Percentiles rank a stretch among this genome's conserved stretches.
These are phyloP conservation scores for Setophaga kirtlandii DNA, from an alignment of 2,113 vertebrate genomes.

Conservation along the genomic window DNA sequence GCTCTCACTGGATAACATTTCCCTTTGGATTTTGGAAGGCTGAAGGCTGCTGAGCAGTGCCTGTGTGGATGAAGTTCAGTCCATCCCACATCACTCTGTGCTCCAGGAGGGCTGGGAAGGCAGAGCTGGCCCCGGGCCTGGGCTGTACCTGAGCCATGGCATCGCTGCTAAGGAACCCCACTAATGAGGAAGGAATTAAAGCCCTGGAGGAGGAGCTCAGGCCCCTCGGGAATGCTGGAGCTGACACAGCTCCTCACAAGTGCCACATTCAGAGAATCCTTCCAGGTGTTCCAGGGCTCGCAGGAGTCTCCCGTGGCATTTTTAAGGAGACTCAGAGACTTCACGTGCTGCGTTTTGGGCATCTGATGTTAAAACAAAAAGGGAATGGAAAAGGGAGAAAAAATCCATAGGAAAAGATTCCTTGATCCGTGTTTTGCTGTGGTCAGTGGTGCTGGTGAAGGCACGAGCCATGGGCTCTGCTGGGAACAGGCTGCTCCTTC, in stretches of 20 bases:
- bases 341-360: rapidly evolving
- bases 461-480: neutral
- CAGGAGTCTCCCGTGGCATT: rapidly evolving
- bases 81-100: neutral
- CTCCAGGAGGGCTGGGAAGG: neutral
- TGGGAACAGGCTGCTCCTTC: neutral
- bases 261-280: neutral
- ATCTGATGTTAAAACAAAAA: neutral
- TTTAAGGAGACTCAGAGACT: neutral
- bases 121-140: neutral
- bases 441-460: neutral
- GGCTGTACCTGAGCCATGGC: neutral
- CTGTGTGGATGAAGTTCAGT: neutral
- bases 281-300: rapidly evolving
- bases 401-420: neutral
- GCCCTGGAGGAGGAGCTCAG: neutral
- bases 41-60: neutral
- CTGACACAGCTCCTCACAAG: neutral
- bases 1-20: neutral
- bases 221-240: neutral
- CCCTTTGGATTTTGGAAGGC: rapidly evolving
- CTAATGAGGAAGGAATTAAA: neutral
- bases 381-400: neutral
- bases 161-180: rapidly evolving
- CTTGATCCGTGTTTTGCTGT: rapidly evolving